Base-by-base conservation (phyloP, 2,888 invertebrate genomes). In the Xestia xanthographa region DNA sequence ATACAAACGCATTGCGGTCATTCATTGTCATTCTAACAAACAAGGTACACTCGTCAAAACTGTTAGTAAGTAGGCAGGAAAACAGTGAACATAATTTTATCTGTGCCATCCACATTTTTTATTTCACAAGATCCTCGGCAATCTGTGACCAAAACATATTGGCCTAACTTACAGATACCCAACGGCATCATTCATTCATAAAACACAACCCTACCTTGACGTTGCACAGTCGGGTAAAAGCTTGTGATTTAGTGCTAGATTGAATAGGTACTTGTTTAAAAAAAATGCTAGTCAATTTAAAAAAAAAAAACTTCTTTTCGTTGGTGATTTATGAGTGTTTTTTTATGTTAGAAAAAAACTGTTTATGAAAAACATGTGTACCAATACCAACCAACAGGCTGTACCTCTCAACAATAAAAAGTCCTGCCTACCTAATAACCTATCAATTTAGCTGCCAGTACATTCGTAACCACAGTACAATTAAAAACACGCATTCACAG, bases 401-500 rank as follows among this genome's bases (percentile, higher is more conserved):
- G 50, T n/a, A 43, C 1, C 45, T 29, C 5, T 17, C 38, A 41
- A 9, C 17, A 17, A 14, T 26, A 77, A 29, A 60, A 41, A 48
- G 17, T 34, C 0, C 50, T 62, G 4, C 5, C 26, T 53, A 6
- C 8, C 48, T 72, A 26, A 43, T n/a, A 43, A 6, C 43, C 5
- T 38, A 70, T 72, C 45, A 53, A 29, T 79, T 65, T 66, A 26
- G 26, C 45, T 41, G 12, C 2, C 3, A 8, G 63, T 79, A 83
- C 48, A 38, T 45, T 56, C 22, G 43, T 43, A 29, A 26, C 17
- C 29, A 26, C 29, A 38, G 56, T 50, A 72, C 73, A 85, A 84
- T 86, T 82, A 85, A 85, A 75, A 78, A 77, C 75, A 78, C 69
- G 68, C 81, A 85, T 83, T 88, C 87, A 75, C 87, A 79, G 70